phyloP scores from a whole-genome alignment of 2,113 vertebrate genomes.

The human region GRCh38 chr6:163932501-163933000 shows the following conservation, averaged over 20 bases:
- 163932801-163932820: background rate
- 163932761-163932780: background rate
- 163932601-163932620: background rate
- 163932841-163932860: background rate
- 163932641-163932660: background rate
- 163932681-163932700: rapidly evolving
- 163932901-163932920: background rate
- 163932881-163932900: background rate
- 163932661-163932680: background rate
- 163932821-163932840: background rate
- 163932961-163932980: background rate
- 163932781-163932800: background rate
- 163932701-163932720: background rate
- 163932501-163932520: background rate
- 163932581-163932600: no score
- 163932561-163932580: background rate
- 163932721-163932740: rapidly evolving
- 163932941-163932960: background rate
- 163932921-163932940: background rate
- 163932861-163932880: no score
- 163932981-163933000: background rate
- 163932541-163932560: background rate
- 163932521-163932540: background rate
- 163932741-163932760: background rate
- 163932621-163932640: background rate